Evolutionary conservation across 2,113 vertebrate species (phyloP).

Genomic region (Carassius carassius): DNA sequence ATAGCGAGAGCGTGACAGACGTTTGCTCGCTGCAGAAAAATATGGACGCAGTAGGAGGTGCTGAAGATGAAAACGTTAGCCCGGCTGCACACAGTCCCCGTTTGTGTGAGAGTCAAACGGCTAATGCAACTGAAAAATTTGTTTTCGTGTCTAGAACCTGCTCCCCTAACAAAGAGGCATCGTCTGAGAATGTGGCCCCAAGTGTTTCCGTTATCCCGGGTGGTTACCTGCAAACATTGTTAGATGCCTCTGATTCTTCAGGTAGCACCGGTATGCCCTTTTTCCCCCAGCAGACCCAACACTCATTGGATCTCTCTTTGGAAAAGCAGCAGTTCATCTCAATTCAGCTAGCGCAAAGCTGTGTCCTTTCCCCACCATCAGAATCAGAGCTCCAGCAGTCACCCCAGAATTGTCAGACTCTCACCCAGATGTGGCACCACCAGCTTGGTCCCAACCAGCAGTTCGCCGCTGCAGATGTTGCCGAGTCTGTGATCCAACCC

Average conservation of each 20-base stretch:
- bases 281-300: constrained; percentile 85
- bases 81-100: constrained; percentile 82
- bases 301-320: constrained; percentile 80
- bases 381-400: constrained; percentile 94
- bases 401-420: constrained; percentile 85
- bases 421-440: constrained; percentile 83
- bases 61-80: constrained; percentile 78
- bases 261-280: constrained; percentile 84
- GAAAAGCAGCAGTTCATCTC: constrained; percentile 88
- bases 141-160: constrained; percentile 88
- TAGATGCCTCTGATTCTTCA: constrained; percentile 95
- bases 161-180: constrained; percentile 87
- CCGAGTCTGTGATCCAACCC: constrained; percentile 79
- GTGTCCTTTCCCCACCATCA: constrained; percentile 89
- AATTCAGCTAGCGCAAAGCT: constrained; percentile 89
- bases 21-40: constrained; percentile 76
- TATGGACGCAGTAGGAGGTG: constrained; percentile 75
- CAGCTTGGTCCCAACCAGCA: constrained; percentile 75
- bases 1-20: constrained; percentile 70
- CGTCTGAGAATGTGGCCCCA: constrained; percentile 84
- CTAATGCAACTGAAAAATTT: constrained; percentile 85
- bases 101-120: constrained; percentile 82
- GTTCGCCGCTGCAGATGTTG: constrained; percentile 78
- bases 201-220: constrained; percentile 94
- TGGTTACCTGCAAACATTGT: constrained; percentile 96